Evolutionary conservation across 1,140 invertebrate species (phyloP).

Genomic region (Cotesia vestalis): DNA sequence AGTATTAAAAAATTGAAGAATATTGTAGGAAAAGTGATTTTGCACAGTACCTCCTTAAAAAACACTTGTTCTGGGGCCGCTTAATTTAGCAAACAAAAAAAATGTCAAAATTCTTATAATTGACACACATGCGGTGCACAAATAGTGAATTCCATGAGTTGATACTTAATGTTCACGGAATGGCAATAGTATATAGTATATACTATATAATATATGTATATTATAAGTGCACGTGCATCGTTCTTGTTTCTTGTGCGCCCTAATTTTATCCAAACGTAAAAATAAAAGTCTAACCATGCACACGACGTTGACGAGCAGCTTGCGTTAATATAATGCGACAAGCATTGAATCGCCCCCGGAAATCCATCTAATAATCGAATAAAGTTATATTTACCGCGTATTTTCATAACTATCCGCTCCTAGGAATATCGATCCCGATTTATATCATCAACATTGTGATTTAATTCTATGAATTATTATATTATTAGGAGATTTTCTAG

Average conservation of each 20-base stretch:
- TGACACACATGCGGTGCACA: too few relatives aligned
- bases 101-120: too few relatives aligned
- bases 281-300: constrained; percentile 23
- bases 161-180: constrained; percentile 26
- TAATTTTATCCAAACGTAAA: constrained; percentile 31
- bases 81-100: too few relatives aligned
- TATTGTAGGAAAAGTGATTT: too few relatives aligned
- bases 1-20: too few relatives aligned
- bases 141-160: not conserved
- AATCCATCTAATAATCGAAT: constrained; percentile 23
- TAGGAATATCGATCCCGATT: not conserved
- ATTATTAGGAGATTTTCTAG: too few relatives aligned
- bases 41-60: too few relatives aligned
- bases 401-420: not conserved
- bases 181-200: too few relatives aligned
- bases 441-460: too few relatives aligned
- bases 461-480: too few relatives aligned
- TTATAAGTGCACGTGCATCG: constrained; percentile 21
- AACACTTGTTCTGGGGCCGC: too few relatives aligned
- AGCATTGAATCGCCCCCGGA: constrained; percentile 20
- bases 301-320: not conserved
- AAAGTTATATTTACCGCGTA: not conserved
- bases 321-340: constrained; percentile 31
- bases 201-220: too few relatives aligned
- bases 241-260: constrained; percentile 7